Conservation (phyloP, 2,113 vertebrate species). For the Pseudolaguvia tuberculata region DNA sequence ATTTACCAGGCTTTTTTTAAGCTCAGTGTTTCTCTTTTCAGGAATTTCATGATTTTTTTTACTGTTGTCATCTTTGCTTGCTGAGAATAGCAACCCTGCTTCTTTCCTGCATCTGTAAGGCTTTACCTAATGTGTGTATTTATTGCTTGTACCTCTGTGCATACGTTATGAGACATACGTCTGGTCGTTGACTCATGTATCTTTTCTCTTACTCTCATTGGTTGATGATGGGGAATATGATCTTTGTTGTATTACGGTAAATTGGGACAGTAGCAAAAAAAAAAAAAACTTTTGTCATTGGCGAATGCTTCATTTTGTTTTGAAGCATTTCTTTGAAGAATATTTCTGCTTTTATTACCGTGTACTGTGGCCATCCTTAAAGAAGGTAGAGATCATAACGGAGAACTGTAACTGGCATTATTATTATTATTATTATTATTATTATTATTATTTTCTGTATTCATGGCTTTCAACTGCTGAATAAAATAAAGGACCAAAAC, state of each 20-base stretch:
- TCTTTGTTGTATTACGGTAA: conserved; percentile 99
- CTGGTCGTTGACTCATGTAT: conserved; percentile 99
- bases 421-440: conserved; percentile 70
- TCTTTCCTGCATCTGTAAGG: conserved; percentile 99
- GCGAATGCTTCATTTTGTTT: conserved; percentile 82
- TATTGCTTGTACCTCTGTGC: conserved; percentile 99
- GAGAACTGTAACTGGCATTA: conserved; percentile 99
- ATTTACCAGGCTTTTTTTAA: conserved; percentile 93
- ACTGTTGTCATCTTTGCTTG: conserved; percentile 98
- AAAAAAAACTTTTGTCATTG: conserved; percentile 96
- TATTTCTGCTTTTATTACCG: conserved; percentile 98
- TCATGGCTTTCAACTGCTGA: conserved; percentile 99
- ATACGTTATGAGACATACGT: conserved; percentile 99
- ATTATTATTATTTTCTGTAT: conserved; percentile 87
- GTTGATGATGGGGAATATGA: conserved; percentile 92
- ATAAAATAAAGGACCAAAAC: conserved; percentile 99
- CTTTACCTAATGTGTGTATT: conserved; percentile 99
- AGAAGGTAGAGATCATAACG: conserved; percentile 98
- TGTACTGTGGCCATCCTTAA: conserved; percentile 99
- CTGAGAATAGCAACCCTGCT: conserved; percentile 99
- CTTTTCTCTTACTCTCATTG: conserved; percentile 98
- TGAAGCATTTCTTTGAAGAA: conserved; percentile 85
- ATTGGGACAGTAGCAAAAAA: conserved; percentile 94
- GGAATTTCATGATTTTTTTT: conserved; percentile 98
- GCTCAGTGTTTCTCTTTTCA: conserved; percentile 89